Base-by-base conservation (phyloP, 2,888 invertebrate genomes). In the Lasioglossum leucozonium region DNA sequence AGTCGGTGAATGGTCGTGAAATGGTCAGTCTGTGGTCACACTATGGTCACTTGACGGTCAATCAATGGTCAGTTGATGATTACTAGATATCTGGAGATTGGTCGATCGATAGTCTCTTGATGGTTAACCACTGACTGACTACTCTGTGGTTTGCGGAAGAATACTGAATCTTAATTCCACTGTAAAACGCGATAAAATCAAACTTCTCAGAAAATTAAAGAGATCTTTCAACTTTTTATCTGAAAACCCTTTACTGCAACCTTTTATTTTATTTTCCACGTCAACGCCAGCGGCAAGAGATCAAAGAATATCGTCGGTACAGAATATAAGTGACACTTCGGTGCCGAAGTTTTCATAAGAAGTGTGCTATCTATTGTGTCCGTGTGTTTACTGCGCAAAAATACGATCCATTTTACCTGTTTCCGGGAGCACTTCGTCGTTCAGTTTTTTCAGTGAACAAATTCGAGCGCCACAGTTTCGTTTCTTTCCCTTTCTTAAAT, bases 1-100 rank as follows among this genome's bases (percentile, higher is more conserved):
- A 62, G 62, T 62, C 62, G 5, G 30, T 30, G 18, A 62, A 30
- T 18, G 62, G 30, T 62, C 62, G 30, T 18, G 30, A 13, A 30
- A 62, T 62, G 62, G 62, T 26, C 30, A 62, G 26, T 34, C 26
- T 26, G 62, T 62, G 62, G 62, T 62, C 62, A 34, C 6, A 8
- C 5, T 62, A 62, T 18, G 62, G 62, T 62, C 62, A 62, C 18
- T 30, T 26, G 62, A 30, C 62, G 62, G 62, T 34, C 62, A 34
- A 62, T 62, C 30, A 26, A 62, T 62, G 62, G 62, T 62, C 62
- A 62, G 62, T 16, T 62, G 62, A 62, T 16, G 62, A 62, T 62
- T 34, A 65, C 62, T 65, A 65, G 62, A 65, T 65, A 34, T 16
- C 18, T 34, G 30, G 34, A 30, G 30, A 65, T 30, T 65, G 34